phyloP scores from a whole-genome alignment of 2,888 invertebrate species.

The Cyrtodaria siliqua region DNA sequence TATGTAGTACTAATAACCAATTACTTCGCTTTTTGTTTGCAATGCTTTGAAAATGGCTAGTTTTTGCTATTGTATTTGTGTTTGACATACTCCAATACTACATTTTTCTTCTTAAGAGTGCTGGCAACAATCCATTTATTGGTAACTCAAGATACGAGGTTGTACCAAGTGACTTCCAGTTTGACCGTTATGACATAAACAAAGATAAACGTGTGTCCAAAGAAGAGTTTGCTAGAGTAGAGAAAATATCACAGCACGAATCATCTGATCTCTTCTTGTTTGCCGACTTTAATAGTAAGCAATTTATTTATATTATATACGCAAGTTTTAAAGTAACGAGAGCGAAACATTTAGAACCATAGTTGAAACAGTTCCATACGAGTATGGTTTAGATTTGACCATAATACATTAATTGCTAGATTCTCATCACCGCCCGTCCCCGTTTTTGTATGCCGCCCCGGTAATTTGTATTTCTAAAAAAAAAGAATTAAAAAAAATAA shows the following conservation, averaged over 20 bases:
- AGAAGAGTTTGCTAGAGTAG: constrained; percentile 40
- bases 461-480: no score
- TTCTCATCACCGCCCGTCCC: no score
- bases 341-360: no score
- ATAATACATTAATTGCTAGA: no score
- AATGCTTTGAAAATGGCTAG: background rate
- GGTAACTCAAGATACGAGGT: constrained; percentile 59
- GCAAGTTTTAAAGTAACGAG: no score
- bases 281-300: constrained; percentile 45
- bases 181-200: constrained; percentile 39
- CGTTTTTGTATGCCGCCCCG: no score
- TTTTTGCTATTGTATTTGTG: background rate
- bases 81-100: no score
- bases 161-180: constrained; percentile 42
- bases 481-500: no score
- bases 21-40: background rate
- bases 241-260: constrained; percentile 32
- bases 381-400: no score
- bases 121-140: constrained; percentile 39
- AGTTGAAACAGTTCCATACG: no score
- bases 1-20: background rate
- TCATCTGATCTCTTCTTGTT: constrained; percentile 40
- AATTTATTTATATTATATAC: background rate
- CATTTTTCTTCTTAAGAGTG: constrained; percentile 28
- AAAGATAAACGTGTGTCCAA: constrained; percentile 41